phyloP scores from a whole-genome alignment of 92 coral and sea anemone genomes.

The Paragorgia papillata region DNA sequence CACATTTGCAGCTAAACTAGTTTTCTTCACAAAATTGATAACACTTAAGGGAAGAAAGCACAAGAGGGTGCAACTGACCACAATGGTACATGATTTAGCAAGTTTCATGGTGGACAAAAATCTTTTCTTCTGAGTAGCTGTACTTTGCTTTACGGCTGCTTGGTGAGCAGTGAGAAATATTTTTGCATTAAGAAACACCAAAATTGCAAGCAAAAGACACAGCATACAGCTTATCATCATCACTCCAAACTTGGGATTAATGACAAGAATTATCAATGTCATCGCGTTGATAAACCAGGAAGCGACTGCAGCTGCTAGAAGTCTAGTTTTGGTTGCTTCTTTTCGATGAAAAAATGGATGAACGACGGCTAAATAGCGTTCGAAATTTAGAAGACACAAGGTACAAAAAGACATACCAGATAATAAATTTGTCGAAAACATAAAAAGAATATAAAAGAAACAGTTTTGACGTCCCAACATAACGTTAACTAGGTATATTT shows the following conservation, averaged over 20 bases:
- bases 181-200: neutral
- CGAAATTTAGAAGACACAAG: neutral
- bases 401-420: conserved; percentile 13
- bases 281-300: neutral
- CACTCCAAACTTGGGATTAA: neutral
- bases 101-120: too few species aligned
- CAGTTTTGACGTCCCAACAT: neutral
- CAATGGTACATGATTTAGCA: too few species aligned
- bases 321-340: conserved; percentile 1
- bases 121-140: neutral
- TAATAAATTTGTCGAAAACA: neutral
- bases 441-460: neutral
- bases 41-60: conserved; percentile 8
- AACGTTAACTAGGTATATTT: neutral
- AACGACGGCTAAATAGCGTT: conserved; percentile 4
- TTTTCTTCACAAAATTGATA: neutral
- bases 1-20: neutral
- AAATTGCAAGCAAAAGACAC: neutral
- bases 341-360: conserved; percentile 6
- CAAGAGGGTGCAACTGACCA: conserved; percentile 3
- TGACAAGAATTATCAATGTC: neutral
- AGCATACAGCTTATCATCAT: neutral
- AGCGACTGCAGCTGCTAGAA: neutral
- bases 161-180: neutral
- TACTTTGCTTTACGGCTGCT: neutral